Percentiles rank a stretch among this genome's conserved stretches.
Evolutionary conservation across 2,888 invertebrate species (phyloP).

Genomic region (Lasioglossum morio): DNA sequence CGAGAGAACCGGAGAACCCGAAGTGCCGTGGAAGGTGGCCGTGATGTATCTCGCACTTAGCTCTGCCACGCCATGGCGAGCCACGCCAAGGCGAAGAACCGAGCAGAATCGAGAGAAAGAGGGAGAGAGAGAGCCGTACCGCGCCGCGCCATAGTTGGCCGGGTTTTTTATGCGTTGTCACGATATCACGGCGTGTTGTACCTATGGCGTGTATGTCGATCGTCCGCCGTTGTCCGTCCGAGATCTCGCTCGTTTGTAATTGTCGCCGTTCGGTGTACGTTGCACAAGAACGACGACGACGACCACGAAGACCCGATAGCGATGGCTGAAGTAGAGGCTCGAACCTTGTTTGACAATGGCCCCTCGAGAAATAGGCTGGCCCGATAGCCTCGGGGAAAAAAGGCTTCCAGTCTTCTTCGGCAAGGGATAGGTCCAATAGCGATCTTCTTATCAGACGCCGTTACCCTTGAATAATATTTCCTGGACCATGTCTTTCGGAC

Average conservation of each 20-base stretch:
- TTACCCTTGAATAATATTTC: neutral
- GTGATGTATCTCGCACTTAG: constrained; percentile 84
- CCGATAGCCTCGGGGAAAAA: constrained; percentile 35
- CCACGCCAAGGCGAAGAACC: constrained; percentile 59
- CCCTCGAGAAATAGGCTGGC: constrained; percentile 56
- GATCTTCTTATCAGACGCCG: constrained; percentile 13
- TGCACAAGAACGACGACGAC: constrained; percentile 34
- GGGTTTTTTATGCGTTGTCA: constrained; percentile 68
- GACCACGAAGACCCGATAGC: constrained; percentile 32
- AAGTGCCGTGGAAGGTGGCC: constrained; percentile 69
- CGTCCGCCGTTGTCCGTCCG: constrained; percentile 67
- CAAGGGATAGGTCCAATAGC: neutral
- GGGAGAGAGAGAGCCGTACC: constrained; percentile 60
- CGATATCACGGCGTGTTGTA: constrained; percentile 67
- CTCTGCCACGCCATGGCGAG: constrained; percentile 73
- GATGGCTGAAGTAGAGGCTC: constrained; percentile 33
- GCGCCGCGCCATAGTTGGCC: constrained; percentile 65
- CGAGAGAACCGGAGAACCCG: constrained; percentile 59
- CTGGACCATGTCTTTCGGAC: neutral
- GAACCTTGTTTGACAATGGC: constrained; percentile 39
- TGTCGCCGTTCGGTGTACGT: constrained; percentile 61
- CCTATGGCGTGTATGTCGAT: constrained; percentile 70
- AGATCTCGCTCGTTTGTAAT: constrained; percentile 75
- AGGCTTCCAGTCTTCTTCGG: neutral
- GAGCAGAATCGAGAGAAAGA: constrained; percentile 38